Evolutionary conservation across 1,140 invertebrate genomes (phyloP), one percentile per base, ranked within the genome.

Genomic region (Marisa cornuarietis): DNA sequence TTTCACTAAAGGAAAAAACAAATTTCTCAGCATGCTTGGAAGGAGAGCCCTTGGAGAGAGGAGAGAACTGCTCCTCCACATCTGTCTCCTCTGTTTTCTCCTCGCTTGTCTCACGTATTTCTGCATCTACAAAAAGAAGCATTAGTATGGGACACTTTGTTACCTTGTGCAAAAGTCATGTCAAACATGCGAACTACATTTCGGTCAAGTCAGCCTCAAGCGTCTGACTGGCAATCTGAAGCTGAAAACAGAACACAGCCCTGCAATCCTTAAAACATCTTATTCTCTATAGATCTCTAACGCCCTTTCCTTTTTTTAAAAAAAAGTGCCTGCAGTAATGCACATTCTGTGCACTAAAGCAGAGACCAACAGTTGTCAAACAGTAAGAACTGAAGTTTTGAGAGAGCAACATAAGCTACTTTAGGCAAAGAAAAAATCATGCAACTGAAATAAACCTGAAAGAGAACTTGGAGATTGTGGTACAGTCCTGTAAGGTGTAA

Each of bases 41-140:
- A 81, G 84, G 81, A 81, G 85, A 85, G 62, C 68, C 62, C 82
- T 85, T 86, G 58, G 82, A 66, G 79, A 85, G 79, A 73, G 86
- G 88, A 81, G 88, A 87, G 80, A 87, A 89, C 82, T 88, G 87
- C 79, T 90, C 88, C 75, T 89, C 87, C 26, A 86, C 85, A 81
- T 88, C 86, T 71, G 85, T 88, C 80, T 86, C 86, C 71, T 85
- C 85, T 26, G 85, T 84, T 81, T 86, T 87, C 78, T 85, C 87
- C 80, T 87, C 84, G 78, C 81, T 85, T 79, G 79, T 82, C 82
- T 87, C 84, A 79, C 82, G 82, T 71, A 84, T 81, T 76, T 87
- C 86, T 79, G 85, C 85, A 87, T 87, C 87, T 88, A 87, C 65
- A 83, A 81, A 87, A 85, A 80, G 78, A 85, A 83, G 72, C 62